A percentile compares a stretch with the other conserved stretches of the same genome.
phyloP scores from a whole-genome alignment of 2,113 vertebrate species.

The Sorex fumeus region DNA sequence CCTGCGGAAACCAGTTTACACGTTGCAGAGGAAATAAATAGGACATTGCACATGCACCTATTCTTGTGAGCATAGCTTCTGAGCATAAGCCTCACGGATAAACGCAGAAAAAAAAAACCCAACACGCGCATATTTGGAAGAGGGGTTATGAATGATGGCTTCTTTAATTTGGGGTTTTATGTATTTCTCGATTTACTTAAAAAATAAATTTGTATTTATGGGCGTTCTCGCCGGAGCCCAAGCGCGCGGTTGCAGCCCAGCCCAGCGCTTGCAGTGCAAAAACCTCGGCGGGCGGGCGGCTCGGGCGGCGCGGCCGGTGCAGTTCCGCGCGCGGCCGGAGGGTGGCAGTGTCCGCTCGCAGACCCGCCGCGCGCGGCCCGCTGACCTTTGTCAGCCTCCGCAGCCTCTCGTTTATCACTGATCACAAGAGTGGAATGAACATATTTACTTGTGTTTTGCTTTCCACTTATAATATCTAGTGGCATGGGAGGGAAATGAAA shows the following conservation, averaged over 20 bases:
- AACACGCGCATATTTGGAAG: not conserved
- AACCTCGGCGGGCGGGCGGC: accelerated
- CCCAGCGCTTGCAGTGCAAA: accelerated
- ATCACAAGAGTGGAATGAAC: constrained; percentile 89
- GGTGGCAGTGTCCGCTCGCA: constrained; percentile 88
- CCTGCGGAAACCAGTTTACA: not conserved
- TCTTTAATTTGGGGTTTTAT: not conserved
- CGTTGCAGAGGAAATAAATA: not conserved
- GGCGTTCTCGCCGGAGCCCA: not conserved
- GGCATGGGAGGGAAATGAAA: constrained; percentile 92
- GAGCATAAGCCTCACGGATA: not conserved
- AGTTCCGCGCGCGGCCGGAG: constrained; percentile 69
- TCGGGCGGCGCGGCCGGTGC: not conserved
- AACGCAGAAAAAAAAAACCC: not conserved
- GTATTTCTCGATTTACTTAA: too few relatives aligned
- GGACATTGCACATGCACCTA: not conserved
- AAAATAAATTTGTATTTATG: not conserved
- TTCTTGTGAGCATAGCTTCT: not conserved
- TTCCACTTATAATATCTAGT: constrained; percentile 90
- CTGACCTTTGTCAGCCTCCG: constrained; percentile 88
- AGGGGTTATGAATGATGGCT: not conserved
- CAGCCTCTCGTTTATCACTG: constrained; percentile 91
- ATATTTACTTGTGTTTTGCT: constrained; percentile 92
- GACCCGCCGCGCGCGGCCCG: constrained; percentile 71
- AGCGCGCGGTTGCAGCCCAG: accelerated